Conservation (phyloP, 2,888 invertebrate species). For the Thera britannica region DNA sequence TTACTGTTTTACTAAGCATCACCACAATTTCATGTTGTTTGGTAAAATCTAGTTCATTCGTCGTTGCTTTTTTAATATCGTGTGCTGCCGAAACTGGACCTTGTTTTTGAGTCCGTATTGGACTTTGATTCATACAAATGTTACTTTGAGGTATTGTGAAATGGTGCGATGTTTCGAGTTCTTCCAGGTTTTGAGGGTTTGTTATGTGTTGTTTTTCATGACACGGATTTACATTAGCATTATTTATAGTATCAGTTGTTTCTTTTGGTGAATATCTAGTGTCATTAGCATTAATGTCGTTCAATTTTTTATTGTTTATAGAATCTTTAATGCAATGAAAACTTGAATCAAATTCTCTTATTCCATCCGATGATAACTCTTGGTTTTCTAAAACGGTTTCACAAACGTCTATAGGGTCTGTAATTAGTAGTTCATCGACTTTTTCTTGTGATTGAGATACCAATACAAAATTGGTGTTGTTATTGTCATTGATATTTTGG, state of each 20-base stretch:
- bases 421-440: constrained; percentile 11
- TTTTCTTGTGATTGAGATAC: constrained; percentile 30
- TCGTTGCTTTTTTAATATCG: background rate
- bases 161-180: constrained; percentile 43
- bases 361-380: constrained; percentile 20
- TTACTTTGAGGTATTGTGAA: constrained; percentile 34
- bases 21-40: constrained; percentile 14
- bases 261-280: constrained; percentile 28
- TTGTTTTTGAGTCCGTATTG: constrained; percentile 8
- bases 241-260: constrained; percentile 32
- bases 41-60: background rate
- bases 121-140: constrained; percentile 2
- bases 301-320: background rate
- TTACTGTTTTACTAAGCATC: background rate
- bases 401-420: constrained; percentile 34
- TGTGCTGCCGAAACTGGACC: background rate
- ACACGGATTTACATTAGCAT: constrained; percentile 1
- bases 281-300: background rate
- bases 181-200: constrained; percentile 34
- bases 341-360: constrained; percentile 26
- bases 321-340: constrained; percentile 19
- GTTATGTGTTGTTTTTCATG: background rate
- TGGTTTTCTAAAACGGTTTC: constrained; percentile 28
- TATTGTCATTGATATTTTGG: background rate
- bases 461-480: constrained; percentile 25